Base-by-base conservation (phyloP, 2,797 vertebrate species). In the Podargus strigoides region DNA sequence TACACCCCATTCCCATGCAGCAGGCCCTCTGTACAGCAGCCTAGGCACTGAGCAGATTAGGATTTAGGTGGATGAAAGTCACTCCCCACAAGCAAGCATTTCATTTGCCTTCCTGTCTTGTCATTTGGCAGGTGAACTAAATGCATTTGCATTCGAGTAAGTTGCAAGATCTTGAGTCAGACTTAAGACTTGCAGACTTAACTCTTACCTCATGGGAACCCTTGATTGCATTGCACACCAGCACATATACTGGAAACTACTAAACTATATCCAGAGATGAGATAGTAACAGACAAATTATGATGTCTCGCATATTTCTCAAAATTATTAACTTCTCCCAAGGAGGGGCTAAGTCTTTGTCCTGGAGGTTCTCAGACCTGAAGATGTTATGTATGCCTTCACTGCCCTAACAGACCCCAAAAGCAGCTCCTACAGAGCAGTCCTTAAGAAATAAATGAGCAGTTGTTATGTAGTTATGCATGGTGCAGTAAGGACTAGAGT, bases 71-170 rank as follows among this genome's bases (percentile, higher is more conserved):
- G 52, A 69, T 17, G 14, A 62, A 85, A 49, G 22, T 34, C 14
- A 58, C 10, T 60, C 2, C 34, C 13, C 3, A 10, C 4, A 69
- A 55, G 3, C 1, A 2, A 87, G 4, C 1, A 2, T 76, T 87
- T 87, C 46, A 23, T 10, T 37, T 62, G 9, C 6, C 7, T 44
- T 75, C 87, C n/a, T 79, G 26, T 39, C 23, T 64, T 41, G 22
- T 19, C 19, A 39, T 52, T 87, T 69, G 12, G 2, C 27, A 76
- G 21, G n/a, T 73, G 21, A 73, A 36, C 6, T 19, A 81, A 78
- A 44, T 23, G 9, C 36, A 74, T 3, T 49, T 85, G 18, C 12
- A n/a, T 18, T 47, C 13, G 64, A 56, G 10, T 46, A 74, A 66
- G 6, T 18, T 77, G 27, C 11, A 7, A 80, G 14, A 67, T n/a